Evolutionary conservation across 2,797 vertebrate genomes (phyloP).

Genomic region (Sardinella longiceps): DNA sequence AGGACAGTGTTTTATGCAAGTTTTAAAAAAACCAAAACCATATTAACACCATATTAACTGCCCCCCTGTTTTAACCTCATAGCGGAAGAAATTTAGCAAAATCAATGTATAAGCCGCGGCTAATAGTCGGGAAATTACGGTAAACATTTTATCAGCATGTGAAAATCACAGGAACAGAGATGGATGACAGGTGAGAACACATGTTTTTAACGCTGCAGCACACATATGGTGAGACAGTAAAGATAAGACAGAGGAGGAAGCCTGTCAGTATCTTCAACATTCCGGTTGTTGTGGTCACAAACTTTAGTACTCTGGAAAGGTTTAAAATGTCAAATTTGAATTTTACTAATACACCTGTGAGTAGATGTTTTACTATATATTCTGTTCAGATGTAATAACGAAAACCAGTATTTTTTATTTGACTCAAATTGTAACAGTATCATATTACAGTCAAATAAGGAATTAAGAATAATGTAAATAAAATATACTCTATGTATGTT

Average conservation of each 20-base stretch:
- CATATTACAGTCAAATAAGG: background rate
- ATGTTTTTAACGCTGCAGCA: background rate
- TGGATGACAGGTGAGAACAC: background rate
- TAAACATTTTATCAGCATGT: background rate
- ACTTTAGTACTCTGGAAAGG: too few species aligned
- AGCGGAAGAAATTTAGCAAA: too few species aligned
- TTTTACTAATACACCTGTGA: background rate
- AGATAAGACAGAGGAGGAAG: background rate
- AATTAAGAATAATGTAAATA: too few species aligned
- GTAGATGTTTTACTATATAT: background rate
- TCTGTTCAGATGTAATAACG: background rate
- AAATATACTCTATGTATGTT: too few species aligned
- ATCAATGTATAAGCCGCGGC: too few species aligned
- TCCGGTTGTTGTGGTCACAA: background rate
- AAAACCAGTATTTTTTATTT: background rate
- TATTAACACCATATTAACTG: too few species aligned
- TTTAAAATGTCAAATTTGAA: background rate
- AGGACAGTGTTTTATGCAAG: too few species aligned
- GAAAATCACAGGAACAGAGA: background rate
- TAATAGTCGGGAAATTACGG: too few species aligned
- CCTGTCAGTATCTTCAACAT: background rate
- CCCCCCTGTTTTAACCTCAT: too few species aligned
- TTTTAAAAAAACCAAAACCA: too few species aligned
- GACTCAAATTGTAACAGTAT: background rate
- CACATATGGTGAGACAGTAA: background rate